Conservation (phyloP, 2,797 vertebrate species). For the Sebastes ruberrimus region DNA sequence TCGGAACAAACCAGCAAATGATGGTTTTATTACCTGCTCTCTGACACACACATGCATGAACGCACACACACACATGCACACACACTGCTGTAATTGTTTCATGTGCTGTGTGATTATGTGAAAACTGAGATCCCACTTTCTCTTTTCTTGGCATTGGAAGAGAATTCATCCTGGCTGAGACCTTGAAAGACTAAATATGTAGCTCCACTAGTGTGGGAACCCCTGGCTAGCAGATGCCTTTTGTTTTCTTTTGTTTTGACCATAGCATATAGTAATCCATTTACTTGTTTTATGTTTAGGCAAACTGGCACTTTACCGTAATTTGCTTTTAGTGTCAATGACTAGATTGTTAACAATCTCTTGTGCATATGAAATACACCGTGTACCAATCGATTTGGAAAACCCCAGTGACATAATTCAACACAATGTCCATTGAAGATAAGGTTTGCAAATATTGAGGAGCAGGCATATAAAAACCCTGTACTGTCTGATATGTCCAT, state of each 20-base stretch:
- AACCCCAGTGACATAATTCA: background rate
- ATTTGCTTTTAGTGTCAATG: background rate
- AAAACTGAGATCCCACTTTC: background rate
- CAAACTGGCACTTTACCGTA: background rate
- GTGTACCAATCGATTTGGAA: background rate
- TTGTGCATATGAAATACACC: background rate
- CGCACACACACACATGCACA: background rate
- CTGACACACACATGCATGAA: background rate
- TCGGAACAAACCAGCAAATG: conserved; percentile 20
- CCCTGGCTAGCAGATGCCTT: background rate
- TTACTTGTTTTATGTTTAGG: background rate
- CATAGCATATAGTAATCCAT: background rate
- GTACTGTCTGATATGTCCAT: background rate
- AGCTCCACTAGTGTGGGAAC: background rate
- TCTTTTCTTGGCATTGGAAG: background rate
- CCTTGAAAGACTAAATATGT: conserved; percentile 4
- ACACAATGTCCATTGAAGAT: background rate
- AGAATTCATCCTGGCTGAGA: background rate
- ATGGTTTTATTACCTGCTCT: conserved; percentile 31
- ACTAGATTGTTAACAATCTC: background rate
- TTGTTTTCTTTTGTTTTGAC: background rate
- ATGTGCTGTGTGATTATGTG: conserved; percentile 16
- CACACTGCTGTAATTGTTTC: conserved; percentile 2
- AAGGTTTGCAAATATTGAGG: background rate
- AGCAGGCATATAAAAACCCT: background rate